Evolutionary conservation across 2,888 invertebrate species (phyloP).

Genomic region (Drosophila anomalata): DNA sequence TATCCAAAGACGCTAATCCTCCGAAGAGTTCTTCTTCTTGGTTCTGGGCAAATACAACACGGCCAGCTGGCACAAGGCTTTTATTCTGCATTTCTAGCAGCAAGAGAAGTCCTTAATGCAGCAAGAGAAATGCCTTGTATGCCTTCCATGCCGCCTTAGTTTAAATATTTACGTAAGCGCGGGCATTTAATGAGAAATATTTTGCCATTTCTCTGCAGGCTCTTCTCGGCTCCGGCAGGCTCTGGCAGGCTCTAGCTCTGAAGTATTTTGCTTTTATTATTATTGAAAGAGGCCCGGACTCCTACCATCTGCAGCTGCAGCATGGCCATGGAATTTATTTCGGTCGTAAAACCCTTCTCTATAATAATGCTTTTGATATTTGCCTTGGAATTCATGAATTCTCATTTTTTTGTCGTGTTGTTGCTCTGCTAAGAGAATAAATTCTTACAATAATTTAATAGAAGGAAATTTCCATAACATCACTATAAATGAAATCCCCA

Average conservation of each 20-base stretch:
- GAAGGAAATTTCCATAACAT: background rate
- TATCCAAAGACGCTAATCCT: conserved; percentile 25
- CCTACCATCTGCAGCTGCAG: conserved; percentile 15
- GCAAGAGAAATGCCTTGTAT: conserved; percentile 42
- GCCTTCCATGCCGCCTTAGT: conserved; percentile 51
- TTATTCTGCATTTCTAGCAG: conserved; percentile 47
- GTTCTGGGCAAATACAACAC: conserved; percentile 39
- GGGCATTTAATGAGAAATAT: conserved; percentile 58
- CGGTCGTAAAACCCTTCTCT: conserved; percentile 1
- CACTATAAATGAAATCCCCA: background rate
- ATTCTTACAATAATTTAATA: background rate
- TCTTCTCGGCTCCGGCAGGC: background rate
- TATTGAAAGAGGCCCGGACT: conserved; percentile 57
- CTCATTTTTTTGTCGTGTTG: background rate
- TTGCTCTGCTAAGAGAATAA: background rate
- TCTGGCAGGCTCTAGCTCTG: background rate
- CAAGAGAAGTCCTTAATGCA: conserved; percentile 26
- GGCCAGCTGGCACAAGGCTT: conserved; percentile 57
- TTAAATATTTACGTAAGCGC: conserved; percentile 70
- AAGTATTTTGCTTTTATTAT: conserved; percentile 64
- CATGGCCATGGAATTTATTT: conserved; percentile 12
- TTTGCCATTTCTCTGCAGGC: conserved; percentile 51
- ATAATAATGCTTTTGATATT: background rate
- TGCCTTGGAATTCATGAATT: conserved; percentile 6
- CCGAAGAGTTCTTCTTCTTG: conserved; percentile 25